Evolutionary conservation across 2,113 vertebrate species (phyloP).

Genomic region (Macroglossus sobrinus): DNA sequence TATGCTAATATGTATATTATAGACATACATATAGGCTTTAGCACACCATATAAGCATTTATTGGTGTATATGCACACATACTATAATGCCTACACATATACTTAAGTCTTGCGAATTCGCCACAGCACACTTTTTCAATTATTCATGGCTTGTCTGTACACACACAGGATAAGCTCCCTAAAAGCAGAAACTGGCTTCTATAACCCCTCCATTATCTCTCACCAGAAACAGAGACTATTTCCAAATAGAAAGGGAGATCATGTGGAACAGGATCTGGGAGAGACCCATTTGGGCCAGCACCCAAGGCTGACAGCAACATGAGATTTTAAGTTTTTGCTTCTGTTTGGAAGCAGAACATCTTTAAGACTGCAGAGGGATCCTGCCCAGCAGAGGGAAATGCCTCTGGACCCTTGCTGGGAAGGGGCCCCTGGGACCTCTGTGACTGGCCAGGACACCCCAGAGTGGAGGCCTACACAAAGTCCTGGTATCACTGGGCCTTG

Average conservation of each 20-base stretch:
- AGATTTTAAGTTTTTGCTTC: not conserved
- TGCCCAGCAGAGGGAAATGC: not conserved
- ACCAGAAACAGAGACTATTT: not conserved
- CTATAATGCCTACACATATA: not conserved
- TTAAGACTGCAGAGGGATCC: not conserved
- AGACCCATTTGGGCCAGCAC: not conserved
- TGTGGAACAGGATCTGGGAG: not conserved
- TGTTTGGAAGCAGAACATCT: not conserved
- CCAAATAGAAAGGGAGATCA: not conserved
- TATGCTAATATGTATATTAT: rapidly evolving
- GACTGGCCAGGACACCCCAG: not conserved
- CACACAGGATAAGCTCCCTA: not conserved
- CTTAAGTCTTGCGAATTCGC: not conserved
- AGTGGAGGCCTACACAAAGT: not conserved
- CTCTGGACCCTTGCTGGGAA: not conserved
- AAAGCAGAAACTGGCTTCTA: not conserved
- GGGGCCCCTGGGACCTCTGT: not conserved
- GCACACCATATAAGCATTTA: not conserved
- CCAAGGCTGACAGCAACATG: not conserved
- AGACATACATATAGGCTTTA: not conserved
- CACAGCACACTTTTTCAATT: not conserved
- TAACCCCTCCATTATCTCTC: not conserved
- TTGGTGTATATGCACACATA: not conserved
- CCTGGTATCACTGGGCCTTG: not conserved
- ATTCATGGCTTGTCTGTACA: not conserved